Evolutionary conservation across 1,140 invertebrate species (phyloP), one percentile per base, ranked within the genome.

Genomic region (Zaprionus africanus): DNA sequence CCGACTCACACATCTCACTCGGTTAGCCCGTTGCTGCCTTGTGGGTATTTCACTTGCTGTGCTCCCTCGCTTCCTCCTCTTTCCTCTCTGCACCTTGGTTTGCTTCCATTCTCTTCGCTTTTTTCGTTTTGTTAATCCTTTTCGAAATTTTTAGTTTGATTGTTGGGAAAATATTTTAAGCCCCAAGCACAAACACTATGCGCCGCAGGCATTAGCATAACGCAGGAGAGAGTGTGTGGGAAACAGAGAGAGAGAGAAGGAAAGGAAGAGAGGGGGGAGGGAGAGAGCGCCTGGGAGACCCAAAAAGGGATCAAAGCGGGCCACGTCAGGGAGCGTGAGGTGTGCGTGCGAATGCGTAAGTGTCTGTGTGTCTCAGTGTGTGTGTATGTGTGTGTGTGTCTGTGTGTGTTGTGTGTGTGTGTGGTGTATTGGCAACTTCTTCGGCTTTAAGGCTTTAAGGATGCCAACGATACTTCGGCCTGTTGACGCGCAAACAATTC

Each of bases 121-220:
- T 73, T n/a, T 38, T 60, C 43, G 15, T 68, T 66, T 67, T 79
- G 76, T 87, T 87, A 86, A 87, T 86, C 82, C 82, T 87, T 87
- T 86, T 79, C 58, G 65, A 79, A 79, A 82, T 86, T 86, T 87
- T 86, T 74, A 87, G 82, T 85, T 85, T 87, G 83, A 85, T 87
- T 85, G 82, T 85, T 87, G 82, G 69, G 75, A 86, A 84, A 86
- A 84, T 85, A 81, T 84, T 79, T 85, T 65, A 86, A 81, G 79
- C 82, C 68, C 66, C 59, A 24, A 64, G 76, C 81, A 83, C 38
- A 77, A 78, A 53, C 66, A 68, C 62, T 67, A 59, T 66, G 67
- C 49, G 36, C 66, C 77, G 28, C 73, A 75, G 59, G 70, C 76
- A 87, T 86, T 86, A 86, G 76, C 79, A 79, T 82, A 79, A 73